Evolutionary conservation across 2,888 invertebrate species (phyloP).

Genomic region (Cryptus viduatorius): DNA sequence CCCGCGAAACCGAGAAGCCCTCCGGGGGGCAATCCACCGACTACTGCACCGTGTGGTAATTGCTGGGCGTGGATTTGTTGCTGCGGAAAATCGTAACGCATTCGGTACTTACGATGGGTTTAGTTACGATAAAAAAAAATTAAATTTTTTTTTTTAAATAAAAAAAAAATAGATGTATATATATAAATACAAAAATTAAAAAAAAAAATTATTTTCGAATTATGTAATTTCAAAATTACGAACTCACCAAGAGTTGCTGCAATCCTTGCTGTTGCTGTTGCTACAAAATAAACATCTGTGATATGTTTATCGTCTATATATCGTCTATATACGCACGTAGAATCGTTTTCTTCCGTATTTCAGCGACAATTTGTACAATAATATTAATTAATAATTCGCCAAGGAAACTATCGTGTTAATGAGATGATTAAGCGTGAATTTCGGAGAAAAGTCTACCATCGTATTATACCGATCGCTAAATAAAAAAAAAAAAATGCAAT

Average conservation of each 20-base stretch:
- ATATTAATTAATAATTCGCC: too few species aligned
- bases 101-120: background rate
- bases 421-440: too few species aligned
- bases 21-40: slow-evolving; percentile 85
- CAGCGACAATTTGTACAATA: too few species aligned
- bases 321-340: too few species aligned
- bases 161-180: too few species aligned
- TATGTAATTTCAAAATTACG: background rate
- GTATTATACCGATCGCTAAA: too few species aligned
- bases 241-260: slow-evolving; percentile 97
- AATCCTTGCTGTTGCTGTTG: slow-evolving; percentile 97
- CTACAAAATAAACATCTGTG: slow-evolving; percentile 86
- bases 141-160: too few species aligned
- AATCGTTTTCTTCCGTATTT: too few species aligned
- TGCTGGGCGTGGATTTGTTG: slow-evolving; percentile 97
- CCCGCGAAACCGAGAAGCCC: slow-evolving; percentile 86
- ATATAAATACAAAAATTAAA: background rate
- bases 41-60: slow-evolving; percentile 89
- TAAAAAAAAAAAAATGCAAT: background rate
- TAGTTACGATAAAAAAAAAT: background rate
- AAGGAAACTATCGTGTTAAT: too few species aligned
- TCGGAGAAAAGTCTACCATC: too few species aligned
- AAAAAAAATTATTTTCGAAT: background rate
- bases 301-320: slow-evolving; percentile 40
- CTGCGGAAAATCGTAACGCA: slow-evolving; percentile 84